Evolutionary conservation across 2,888 invertebrate species (phyloP).

Genomic region (Pachydiplax longipennis): DNA sequence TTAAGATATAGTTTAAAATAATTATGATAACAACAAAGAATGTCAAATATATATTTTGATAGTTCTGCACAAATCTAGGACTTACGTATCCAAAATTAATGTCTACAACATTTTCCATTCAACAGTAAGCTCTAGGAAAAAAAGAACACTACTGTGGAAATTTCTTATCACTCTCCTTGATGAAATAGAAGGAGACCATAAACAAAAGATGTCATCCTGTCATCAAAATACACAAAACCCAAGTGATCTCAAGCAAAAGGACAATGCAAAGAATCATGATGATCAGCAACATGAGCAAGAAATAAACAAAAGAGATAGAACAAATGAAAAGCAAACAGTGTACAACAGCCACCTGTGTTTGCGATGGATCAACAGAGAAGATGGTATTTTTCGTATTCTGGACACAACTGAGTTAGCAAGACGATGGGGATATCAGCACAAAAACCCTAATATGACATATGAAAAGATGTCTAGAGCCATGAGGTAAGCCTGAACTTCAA

Average conservation of each 20-base stretch:
- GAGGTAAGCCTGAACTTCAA: slow-evolving; percentile 47
- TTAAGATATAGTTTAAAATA: no score
- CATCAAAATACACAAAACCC: background rate
- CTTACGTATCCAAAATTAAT: no score
- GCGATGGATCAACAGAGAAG: slow-evolving; percentile 50
- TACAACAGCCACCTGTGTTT: slow-evolving; percentile 37
- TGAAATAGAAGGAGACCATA: background rate
- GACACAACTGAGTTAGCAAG: slow-evolving; percentile 51
- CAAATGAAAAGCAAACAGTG: background rate
- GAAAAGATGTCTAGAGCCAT: slow-evolving; percentile 52
- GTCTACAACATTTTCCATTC: background rate
- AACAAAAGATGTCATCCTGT: background rate
- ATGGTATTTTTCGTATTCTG: slow-evolving; percentile 51
- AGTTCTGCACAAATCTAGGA: no score
- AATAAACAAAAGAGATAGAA: background rate
- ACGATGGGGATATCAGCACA: slow-evolving; percentile 50
- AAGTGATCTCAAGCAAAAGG: background rate
- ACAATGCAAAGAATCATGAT: background rate
- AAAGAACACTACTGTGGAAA: background rate
- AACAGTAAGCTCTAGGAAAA: background rate
- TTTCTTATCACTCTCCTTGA: background rate
- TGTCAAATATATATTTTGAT: no score
- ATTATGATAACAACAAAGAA: no score
- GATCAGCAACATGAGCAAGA: background rate
- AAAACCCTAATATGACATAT: slow-evolving; percentile 52